Evolutionary conservation across 2,888 invertebrate species (phyloP), one percentile per base, ranked within the genome.

Genomic region (Steinernema carpocapsae): DNA sequence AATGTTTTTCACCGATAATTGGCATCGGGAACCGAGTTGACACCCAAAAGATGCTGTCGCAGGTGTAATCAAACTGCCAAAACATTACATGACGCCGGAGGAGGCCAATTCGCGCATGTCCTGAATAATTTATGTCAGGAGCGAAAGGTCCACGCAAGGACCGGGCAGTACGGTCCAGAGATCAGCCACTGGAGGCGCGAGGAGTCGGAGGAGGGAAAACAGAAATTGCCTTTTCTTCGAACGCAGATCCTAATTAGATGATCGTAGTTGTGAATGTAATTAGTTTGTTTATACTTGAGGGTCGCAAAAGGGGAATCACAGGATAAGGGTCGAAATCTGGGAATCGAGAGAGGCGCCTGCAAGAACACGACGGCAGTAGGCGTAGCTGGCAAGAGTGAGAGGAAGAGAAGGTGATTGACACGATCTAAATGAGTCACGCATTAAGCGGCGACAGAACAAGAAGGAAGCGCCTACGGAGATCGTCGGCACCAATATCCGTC

Each of bases 151-250:
- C 48, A 19, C 48, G 48, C 48, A 14, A 48, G 19, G 48, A 7
- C 17, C 48, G 48, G 10, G 37, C 37, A 37, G 37, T 37, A 37
- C 48, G 19, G 48, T 32, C 29, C 64, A 64, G 64, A 64, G 64
- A 64, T 64, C 64, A 32, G n/a, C n/a, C n/a, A 19, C 64, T 1
- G 26, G 64, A 6, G 56, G 29, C 17, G 24, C 64, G 64, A 19
- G 48, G 17, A 2, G 4, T 56, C 56, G 3, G 56, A 64, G 12
- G 64, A 64, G 29, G 64, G 32, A 64, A 64, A 64, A 64, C 7
- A 32, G 64, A 64, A 64, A 64, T 64, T 64, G 64, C 64, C 17
- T 64, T 64, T 56, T 64, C 64, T 32, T 17, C 32, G 64, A 64
- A 64, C 64, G 17, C 29, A 64, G 26, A 26, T 64, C 64, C 29